phyloP scores from a whole-genome alignment of 2,113 vertebrate genomes.

The Micromys minutus region DNA sequence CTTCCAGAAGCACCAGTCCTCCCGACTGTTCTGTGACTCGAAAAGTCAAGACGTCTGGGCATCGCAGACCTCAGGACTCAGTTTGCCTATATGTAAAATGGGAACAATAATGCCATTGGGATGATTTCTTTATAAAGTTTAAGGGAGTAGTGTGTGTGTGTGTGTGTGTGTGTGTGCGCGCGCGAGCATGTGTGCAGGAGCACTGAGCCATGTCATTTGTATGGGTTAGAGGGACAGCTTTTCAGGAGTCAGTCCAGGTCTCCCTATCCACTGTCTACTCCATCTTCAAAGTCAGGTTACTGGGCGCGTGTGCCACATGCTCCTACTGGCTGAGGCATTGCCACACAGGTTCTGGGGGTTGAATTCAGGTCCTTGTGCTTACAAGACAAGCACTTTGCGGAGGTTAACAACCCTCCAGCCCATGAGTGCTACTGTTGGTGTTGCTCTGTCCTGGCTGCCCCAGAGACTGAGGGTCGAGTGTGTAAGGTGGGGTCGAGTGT shows the following conservation, averaged over 20 bases:
- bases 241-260: neutral
- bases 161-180: neutral
- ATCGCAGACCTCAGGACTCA: neutral
- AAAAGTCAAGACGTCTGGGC: neutral
- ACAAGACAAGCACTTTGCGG: neutral
- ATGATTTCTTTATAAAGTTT: neutral
- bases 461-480: neutral
- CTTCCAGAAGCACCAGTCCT: neutral
- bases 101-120: neutral
- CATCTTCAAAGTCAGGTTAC: neutral
- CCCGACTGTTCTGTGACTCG: neutral
- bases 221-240: neutral
- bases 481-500: neutral
- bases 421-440: fast-evolving
- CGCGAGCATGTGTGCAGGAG: fast-evolving
- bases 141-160: neutral
- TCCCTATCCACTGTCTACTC: neutral
- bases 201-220: neutral
- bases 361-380: neutral
- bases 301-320: no score
- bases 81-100: neutral
- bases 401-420: neutral
- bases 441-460: neutral
- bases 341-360: neutral
- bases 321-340: neutral